phyloP scores from a whole-genome alignment of 2,113 vertebrate genomes.

The Ailurus styani region DNA sequence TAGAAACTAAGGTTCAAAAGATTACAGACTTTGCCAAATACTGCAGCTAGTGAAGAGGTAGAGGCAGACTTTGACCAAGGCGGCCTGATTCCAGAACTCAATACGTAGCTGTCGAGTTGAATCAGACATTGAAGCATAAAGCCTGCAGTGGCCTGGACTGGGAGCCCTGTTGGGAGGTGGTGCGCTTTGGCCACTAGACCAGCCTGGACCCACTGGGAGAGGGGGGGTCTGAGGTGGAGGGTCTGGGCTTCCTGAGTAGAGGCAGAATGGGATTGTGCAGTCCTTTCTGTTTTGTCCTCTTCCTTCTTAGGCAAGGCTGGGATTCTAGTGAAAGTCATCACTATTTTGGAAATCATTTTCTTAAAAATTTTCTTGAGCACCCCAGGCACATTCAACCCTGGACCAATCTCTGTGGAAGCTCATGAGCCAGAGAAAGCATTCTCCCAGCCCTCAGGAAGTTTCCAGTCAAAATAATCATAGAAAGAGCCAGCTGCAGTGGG shows the following conservation, averaged over 20 bases:
- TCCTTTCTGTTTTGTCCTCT: neutral
- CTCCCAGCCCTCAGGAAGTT: neutral
- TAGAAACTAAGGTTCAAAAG: neutral
- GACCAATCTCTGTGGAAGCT: neutral
- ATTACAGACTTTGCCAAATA: neutral
- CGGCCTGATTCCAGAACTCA: neutral
- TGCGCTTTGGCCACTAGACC: neutral
- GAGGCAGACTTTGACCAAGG: neutral
- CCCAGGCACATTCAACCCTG: neutral
- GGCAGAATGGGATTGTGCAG: neutral
- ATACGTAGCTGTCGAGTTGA: neutral
- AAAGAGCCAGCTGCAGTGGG: neutral
- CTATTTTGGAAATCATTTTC: neutral
- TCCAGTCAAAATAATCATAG: neutral
- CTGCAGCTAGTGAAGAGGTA: neutral
- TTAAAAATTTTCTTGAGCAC: neutral
- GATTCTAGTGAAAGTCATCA: neutral
- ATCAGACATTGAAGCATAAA: neutral
- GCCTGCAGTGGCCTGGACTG: no score
- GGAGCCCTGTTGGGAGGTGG: neutral
- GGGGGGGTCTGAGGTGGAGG: neutral
- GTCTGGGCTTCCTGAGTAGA: neutral
- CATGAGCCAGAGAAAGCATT: neutral
- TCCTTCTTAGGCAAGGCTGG: neutral
- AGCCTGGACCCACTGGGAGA: neutral